Base-by-base conservation (phyloP, 2,797 vertebrate species). In the Melanotaenia boesemani region DNA sequence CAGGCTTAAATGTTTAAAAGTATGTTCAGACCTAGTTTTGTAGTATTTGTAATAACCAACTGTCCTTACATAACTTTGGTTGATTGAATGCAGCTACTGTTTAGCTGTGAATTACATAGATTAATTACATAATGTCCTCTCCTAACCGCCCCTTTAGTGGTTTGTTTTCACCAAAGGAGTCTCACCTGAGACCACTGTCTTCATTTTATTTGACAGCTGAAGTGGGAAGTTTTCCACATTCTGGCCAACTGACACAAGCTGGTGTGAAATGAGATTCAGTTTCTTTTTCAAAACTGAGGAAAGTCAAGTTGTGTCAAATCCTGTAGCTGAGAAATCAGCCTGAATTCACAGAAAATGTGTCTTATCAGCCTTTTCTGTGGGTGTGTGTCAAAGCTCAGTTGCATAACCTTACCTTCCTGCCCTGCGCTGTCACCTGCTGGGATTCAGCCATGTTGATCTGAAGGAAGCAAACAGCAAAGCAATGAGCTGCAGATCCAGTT, bases 401-500 rank as follows among this genome's bases (percentile, higher is more conserved):
- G 66, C 55, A 52, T 24, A 0, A n/a, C 93, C 96, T 97, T 87
- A 97, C 96, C 82, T 92, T 88, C 74, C 94, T 93, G 83, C 95
- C 93, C 63, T 90, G 91, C 76, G 93, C 93, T 0, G 95, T 88
- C 83, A 88, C 91, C 55, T 48, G 63, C 2, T 67, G 70, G 55
- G 94, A 87, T 55, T 95, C 96, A 90, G 96, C 96, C 97, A 98
- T 98, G 93, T 95, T 95, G 93, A 71, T 52, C 71, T 71, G 58
- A n/a, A 66, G 71, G 30, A 70, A 77, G 74, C 41, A 72, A 76
- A 52, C 52, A 70, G n/a, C 32, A 73, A 57, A 65, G 39, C 2
- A 79, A 28, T 6, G 63, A 84, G 77, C 71, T 61, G 52, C 77
- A 72, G 50, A 32, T 79, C 83, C 69, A 59, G 82, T 86, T 85